Base-by-base conservation (phyloP, 2,797 vertebrate genomes). In the Poliocrania exsul region DNA sequence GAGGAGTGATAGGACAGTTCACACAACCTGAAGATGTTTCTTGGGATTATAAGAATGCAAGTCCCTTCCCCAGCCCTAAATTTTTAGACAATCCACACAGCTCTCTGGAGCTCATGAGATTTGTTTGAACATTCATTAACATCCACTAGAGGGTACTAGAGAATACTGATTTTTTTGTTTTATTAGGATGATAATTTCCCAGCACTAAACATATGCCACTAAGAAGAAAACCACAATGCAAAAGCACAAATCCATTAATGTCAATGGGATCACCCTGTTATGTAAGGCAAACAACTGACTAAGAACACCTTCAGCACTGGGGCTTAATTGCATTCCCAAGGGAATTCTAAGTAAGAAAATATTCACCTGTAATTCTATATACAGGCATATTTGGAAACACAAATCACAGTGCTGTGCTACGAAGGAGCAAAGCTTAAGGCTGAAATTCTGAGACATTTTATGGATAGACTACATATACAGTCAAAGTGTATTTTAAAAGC, bases 141-240 rank as follows among this genome's bases (percentile, higher is more conserved):
- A 74, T 81, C 93, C 95, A 94, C 96, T 96, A 97, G 95, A 96
- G 96, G 95, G 93, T 95, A 97, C 85, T 72, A 83, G 88, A 95
- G 95, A 93, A 95, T 92, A 79, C 40, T 28, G 47, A 57, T 67
- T 93, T 94, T 94, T 79, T 60, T 82, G 31, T 47, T 86, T 90
- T 28, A 75, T 81, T 90, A 62, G 53, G 47, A 33, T 1, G 1
- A 74, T 65, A 6, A 29, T 91, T 94, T 93, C 90, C 80, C 73
- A 73, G 29, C 61, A 35, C 80, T 81, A 91, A 93, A 79, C 42
- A 81, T 6, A 9, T 2, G 21, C 10, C 47, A 46, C 72, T 60
- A 49, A 89, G 50, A 83, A 75, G 50, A 82, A 81, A 81, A 86
- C 53, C 61, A 75, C 61, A 62, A n/a, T 11, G 38, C 46, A 40